Evolutionary conservation across 2,113 vertebrate genomes (phyloP), one percentile per base, ranked within the genome.

Genomic region (Amia ocellicauda): DNA sequence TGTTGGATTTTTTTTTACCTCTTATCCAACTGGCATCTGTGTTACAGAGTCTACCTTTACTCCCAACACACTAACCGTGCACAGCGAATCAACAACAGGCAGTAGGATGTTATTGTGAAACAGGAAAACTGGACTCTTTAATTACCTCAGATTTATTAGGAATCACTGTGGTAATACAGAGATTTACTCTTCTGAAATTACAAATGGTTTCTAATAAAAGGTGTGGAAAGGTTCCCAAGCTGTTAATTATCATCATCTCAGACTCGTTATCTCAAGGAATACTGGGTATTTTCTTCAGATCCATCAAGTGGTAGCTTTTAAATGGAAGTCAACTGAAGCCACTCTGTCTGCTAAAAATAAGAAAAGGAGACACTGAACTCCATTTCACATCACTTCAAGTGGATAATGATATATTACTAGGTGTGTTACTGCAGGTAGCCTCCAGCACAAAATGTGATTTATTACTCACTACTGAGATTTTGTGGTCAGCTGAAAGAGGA

Each of bases 371-470:
- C 4, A n/a, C 7, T 58, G 55, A 45, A 49, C 55, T 65, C 29
- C 64, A 3, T 24, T 50, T 66, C 22, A 42, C 41, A 28, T 43
- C 31, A 28, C 26, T 23, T 59, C 22, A 31, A 41, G 41, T 63
- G 49, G 43, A n/a, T 20, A 58, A 58, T 41, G 57, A 58, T 58
- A 58, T 58, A 58, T 11, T 58, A 41, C 29, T 22, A 43, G 43
- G 64, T 66, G 56, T 42, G 64, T 36, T 66, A 23, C 20, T 56
- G 31, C 17, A 60, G 42, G 27, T 62, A n/a, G 22, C 23, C 53
- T 26, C 29, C 36, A 54, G 45, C 23, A 14, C 3, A 45, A 29
- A 28, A 67, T 29, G 50, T 52, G 19, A 53, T 43, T 61, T 54
- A 67, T 54, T 54, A 42, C 29, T n/a, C 16, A 29, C 26, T 53